phyloP scores from a whole-genome alignment of 2,113 vertebrate species.

The Lagopus leucura region DNA sequence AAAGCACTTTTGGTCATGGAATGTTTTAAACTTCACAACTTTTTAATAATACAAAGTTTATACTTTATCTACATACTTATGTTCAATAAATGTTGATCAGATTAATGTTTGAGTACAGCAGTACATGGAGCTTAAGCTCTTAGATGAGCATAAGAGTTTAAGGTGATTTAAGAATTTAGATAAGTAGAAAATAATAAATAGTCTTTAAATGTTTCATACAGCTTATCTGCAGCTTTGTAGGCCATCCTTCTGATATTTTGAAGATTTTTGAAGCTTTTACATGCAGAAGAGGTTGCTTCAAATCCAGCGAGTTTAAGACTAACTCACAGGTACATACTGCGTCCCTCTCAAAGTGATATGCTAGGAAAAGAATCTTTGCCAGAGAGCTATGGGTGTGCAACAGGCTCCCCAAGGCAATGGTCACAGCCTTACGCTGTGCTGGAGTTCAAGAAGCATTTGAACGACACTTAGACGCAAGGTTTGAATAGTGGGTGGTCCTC shows the following conservation, averaged over 20 bases:
- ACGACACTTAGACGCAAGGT: too few species aligned
- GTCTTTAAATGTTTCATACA: not conserved
- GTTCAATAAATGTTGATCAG: constrained; percentile 36
- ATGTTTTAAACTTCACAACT: not conserved
- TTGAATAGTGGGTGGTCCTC: too few species aligned
- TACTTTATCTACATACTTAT: constrained; percentile 4
- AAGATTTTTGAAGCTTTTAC: not conserved
- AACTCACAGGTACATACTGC: fast-evolving
- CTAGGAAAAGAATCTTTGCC: too few species aligned
- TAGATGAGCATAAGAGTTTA: constrained; percentile 37
- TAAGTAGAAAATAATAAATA: constrained; percentile 44
- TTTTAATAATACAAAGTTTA: constrained; percentile 20
- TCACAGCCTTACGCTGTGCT: too few species aligned
- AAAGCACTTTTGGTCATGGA: not conserved
- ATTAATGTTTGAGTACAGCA: not conserved
- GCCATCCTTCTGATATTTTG: not conserved
- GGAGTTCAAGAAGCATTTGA: too few species aligned
- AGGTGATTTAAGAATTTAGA: constrained; percentile 54
- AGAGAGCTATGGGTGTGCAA: too few species aligned
- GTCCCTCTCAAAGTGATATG: not conserved
- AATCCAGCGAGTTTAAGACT: not conserved
- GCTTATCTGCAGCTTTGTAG: constrained; percentile 37
- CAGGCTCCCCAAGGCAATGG: too few species aligned
- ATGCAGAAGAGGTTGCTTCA: not conserved
- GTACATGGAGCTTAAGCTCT: not conserved